Evolutionary conservation across 2,888 invertebrate species (phyloP).

Genomic region (Phortica okadai): DNA sequence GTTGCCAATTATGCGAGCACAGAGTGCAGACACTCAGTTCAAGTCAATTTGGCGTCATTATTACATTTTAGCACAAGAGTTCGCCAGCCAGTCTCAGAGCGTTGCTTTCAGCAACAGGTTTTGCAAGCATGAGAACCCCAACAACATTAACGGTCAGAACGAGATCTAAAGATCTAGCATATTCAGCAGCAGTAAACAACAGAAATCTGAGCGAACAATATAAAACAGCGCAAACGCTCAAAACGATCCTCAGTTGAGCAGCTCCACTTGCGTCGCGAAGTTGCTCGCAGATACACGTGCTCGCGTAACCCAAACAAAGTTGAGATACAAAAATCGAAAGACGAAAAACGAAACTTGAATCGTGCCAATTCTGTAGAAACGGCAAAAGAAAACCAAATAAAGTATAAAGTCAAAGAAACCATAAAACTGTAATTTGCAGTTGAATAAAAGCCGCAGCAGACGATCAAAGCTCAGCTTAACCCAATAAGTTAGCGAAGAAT

Average conservation of each 20-base stretch:
- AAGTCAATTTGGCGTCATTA: too few relatives aligned
- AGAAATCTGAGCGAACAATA: neutral
- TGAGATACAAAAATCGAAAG: neutral
- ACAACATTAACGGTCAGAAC: neutral
- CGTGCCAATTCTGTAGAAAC: neutral
- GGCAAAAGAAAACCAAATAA: neutral
- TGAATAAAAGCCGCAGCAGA: neutral
- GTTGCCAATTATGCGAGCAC: too few relatives aligned
- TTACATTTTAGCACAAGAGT: too few relatives aligned
- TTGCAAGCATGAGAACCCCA: neutral
- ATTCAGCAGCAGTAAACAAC: constrained; percentile 3
- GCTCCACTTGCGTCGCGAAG: constrained; percentile 3
- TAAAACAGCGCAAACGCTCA: neutral
- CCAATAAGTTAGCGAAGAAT: neutral
- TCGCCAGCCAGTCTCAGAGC: too few relatives aligned
- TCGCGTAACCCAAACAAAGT: neutral
- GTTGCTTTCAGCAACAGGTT: neutral
- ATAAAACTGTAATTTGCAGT: constrained; percentile 6
- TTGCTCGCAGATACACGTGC: neutral
- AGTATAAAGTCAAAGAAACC: neutral
- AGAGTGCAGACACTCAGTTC: too few relatives aligned
- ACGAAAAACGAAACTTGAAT: neutral
- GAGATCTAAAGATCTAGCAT: neutral
- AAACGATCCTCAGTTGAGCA: constrained; percentile 24
- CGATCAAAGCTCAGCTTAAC: neutral